Conservation (phyloP, 2,888 invertebrate species). For the Rhagonycha lutea region DNA sequence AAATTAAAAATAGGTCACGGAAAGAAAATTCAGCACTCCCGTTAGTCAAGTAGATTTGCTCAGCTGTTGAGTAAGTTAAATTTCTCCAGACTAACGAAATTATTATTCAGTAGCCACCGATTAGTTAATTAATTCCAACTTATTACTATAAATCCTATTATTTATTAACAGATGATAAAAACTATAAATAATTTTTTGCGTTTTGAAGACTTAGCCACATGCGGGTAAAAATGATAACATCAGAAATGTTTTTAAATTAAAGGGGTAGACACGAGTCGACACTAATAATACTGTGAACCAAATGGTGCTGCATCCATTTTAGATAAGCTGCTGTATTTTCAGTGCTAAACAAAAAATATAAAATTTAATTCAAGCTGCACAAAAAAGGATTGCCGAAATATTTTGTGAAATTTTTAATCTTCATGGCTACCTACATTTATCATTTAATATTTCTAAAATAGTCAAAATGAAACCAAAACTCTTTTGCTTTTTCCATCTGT, state of each 20-base stretch:
- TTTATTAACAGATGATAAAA: background rate
- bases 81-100: background rate
- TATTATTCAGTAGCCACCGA: too few species aligned
- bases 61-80: too few species aligned
- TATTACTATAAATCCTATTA: background rate
- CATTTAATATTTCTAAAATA: background rate
- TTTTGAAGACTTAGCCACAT: background rate
- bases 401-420: background rate
- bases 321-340: background rate
- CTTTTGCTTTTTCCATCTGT: constrained; percentile 14
- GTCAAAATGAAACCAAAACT: background rate
- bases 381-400: background rate
- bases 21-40: too few species aligned
- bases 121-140: background rate
- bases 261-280: background rate
- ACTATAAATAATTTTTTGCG: background rate
- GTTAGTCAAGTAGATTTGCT: background rate
- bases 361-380: background rate
- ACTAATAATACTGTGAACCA: background rate
- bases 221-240: background rate
- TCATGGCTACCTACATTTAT: too few species aligned
- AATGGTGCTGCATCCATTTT: background rate
- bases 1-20: too few species aligned
- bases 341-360: background rate
- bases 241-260: background rate